phyloP scores from a whole-genome alignment of 2,888 invertebrate genomes.

The Seira sanloemensis region DNA sequence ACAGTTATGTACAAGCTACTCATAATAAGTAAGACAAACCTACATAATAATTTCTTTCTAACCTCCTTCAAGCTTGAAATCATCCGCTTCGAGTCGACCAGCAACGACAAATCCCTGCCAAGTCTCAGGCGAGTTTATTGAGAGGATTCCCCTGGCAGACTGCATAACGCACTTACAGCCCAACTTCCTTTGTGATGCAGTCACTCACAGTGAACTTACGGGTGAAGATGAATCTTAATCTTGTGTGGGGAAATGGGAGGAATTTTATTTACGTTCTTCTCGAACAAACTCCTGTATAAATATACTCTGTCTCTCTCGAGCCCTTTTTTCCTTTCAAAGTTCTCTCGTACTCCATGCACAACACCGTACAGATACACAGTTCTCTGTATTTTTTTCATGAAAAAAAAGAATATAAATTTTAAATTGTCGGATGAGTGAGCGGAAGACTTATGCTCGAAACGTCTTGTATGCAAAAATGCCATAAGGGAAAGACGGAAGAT shows the following conservation, averaged over 20 bases:
- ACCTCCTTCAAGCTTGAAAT: no score
- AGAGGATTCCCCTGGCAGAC: no score
- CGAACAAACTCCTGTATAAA: neutral
- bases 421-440: slow-evolving; percentile 16
- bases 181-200: neutral
- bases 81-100: neutral
- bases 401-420: slow-evolving; percentile 3
- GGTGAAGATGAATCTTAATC: slow-evolving; percentile 3
- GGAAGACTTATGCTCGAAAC: slow-evolving; percentile 1
- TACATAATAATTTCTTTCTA: no score
- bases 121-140: no score
- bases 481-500: slow-evolving; percentile 5
- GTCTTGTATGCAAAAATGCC: slow-evolving; percentile 2
- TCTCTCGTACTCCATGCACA: neutral
- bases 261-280: slow-evolving; percentile 11
- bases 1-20: no score
- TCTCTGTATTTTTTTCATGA: neutral
- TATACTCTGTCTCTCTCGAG: neutral
- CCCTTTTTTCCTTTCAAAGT: neutral
- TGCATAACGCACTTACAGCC: neutral
- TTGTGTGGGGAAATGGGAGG: neutral
- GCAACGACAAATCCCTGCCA: neutral
- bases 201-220: neutral
- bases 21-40: no score
- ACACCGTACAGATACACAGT: neutral